Evolutionary conservation across 2,888 invertebrate genomes (phyloP), one percentile per base, ranked within the genome.

Genomic region (Branchellion lobata): DNA sequence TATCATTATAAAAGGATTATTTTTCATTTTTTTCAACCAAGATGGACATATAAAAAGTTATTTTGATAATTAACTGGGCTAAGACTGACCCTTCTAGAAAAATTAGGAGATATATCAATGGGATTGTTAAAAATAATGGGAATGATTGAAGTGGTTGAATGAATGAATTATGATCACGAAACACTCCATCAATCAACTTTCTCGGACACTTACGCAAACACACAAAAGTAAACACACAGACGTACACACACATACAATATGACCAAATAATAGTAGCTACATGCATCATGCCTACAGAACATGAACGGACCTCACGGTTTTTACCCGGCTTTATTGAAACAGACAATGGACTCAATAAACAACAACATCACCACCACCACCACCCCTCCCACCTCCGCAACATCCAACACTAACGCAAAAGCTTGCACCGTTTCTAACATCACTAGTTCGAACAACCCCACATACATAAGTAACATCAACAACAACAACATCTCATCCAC

Each of bases 321-420:
- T 24, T 57, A 57, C 61, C 61, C 61, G 5, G 61, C 61, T 57
- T 57, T 57, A 24, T 57, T 57, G 61, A 57, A 57, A 24, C 61
- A 57, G 61, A 57, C 61, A 57, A 57, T 57, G 61, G 61, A 57
- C 61, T 57, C 61, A 18, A 57, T 57, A 57, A 57, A 57, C 61
- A 57, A 57, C 61, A 57, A 57, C 61, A 24, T 57, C 21, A 18
- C 61, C 21, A 57, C 61, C 3, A 47, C 47, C 18, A 24, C 14
- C 24, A 57, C 61, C 21, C n/a, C n/a, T 5, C 14, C 40, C 40
- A 40, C 40, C 40, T 40, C 40, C 40, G 14, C 40, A 40, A 40
- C 40, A 5, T 8, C 40, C 61, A 57, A 57, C 24, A 24, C 24
- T 14, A 57, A 18, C 24, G 61, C 11, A 57, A 57, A 57, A 24